Evolutionary conservation across 2,113 vertebrate genomes (phyloP), one percentile per base, ranked within the genome.

Genomic region (Dendropsophus ebraccatus): DNA sequence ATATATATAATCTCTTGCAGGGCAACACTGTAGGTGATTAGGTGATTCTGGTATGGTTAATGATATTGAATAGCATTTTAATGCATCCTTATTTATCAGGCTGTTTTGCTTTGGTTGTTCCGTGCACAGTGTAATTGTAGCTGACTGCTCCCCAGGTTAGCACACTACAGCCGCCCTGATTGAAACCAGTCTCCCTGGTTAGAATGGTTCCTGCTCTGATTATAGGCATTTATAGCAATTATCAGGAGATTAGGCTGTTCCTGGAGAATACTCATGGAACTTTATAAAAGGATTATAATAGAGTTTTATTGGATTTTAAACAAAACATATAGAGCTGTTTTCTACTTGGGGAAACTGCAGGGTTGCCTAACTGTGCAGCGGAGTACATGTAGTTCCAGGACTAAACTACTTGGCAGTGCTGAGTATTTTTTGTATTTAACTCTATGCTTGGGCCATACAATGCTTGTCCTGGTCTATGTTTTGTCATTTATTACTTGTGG

Each of bases 201-300:
- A 95, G 95, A 96, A 95, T 94, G 93, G 94, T 93, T 93, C 93
- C 93, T 95, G 92, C 93, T 91, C 94, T 96, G 96, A 97, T 98
- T 96, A 96, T 92, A 91, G 94, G 92, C 95, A 97, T 97, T 97
- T 96, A 96, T 96, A 95, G 95, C 96, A 97, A 97, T 98, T 97
- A 97, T 92, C 92, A 94, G 91, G 91, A 92, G 92, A 95, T 96
- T 95, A 94, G 94, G 90, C 90, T 90, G 90, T 91, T 93, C 90
- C 92, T 94, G 92, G 72, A 93, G 92, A 94, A 92, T 92, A 92
- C 94, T 92, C 93, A 94, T 96, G 93, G 95, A 94, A 92, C 94
- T 94, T 97, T 47, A 96, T 95, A 93, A 95, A 95, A 92, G 91
- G 93, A 95, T 93, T 94, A 95, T 95, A 96, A 96, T 96, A 93